phyloP scores from a whole-genome alignment of 2,797 vertebrate genomes.

The Limosa lapponica region DNA sequence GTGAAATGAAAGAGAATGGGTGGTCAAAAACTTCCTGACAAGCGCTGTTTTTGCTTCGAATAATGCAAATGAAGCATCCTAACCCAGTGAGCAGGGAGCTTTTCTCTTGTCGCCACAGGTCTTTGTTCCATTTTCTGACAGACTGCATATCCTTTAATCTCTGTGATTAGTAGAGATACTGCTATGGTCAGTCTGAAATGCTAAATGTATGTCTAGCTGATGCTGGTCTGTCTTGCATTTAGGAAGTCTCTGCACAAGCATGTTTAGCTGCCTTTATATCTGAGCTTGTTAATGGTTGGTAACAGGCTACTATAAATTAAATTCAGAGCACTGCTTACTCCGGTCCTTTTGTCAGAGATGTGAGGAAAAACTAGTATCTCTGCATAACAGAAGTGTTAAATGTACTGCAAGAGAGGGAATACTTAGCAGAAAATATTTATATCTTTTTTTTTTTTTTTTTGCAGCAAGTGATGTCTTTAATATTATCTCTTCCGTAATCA shows the following conservation, averaged over 20 bases:
- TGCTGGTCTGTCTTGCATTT: not conserved
- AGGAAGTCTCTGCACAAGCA: not conserved
- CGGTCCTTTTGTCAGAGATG: not conserved
- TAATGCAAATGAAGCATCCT: slow-evolving; percentile 38
- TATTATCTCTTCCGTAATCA: not conserved
- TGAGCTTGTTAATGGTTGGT: not conserved
- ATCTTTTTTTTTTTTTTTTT: not conserved
- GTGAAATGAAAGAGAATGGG: slow-evolving; percentile 41
- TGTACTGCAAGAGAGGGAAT: not conserved
- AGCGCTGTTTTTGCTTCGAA: slow-evolving; percentile 5
- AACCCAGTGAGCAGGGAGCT: not conserved
- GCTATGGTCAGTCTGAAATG: slow-evolving; percentile 21
- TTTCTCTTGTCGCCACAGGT: not conserved
- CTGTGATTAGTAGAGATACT: not conserved
- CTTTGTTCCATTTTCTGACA: slow-evolving; percentile 57
- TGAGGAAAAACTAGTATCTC: not conserved
- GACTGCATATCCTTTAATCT: slow-evolving; percentile 33
- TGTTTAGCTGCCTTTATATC: not conserved
- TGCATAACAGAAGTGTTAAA: not conserved
- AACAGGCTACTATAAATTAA: slow-evolving; percentile 22
- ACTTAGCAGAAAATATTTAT: not conserved
- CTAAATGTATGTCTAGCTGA: not conserved
- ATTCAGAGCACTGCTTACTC: not conserved
- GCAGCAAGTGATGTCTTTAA: not conserved
- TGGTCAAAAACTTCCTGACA: slow-evolving; percentile 45